These are phyloP conservation scores for Chinchilla lanigera DNA, from an alignment of 2,113 vertebrate genomes.

Conservation along the genomic window DNA sequence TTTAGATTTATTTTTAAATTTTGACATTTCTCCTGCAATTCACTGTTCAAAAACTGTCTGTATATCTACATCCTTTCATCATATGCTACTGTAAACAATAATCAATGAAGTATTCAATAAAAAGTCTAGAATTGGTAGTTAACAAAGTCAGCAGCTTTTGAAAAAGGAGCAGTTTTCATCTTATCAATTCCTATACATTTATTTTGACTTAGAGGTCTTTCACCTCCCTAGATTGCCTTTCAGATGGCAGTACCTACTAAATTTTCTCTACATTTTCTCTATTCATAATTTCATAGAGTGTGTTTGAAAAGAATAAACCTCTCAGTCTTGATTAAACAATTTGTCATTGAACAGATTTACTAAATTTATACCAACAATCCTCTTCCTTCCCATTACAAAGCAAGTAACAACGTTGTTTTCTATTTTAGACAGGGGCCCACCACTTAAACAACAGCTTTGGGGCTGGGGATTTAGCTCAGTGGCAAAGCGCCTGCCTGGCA, in stretches of 20 bases:
- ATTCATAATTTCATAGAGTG: slow-evolving; percentile 71
- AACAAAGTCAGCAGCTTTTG: slow-evolving; percentile 73
- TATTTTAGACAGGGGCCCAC: slow-evolving; percentile 23
- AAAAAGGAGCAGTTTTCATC: slow-evolving; percentile 72
- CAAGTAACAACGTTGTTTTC: slow-evolving; percentile 68
- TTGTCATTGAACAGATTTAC: slow-evolving; percentile 70
- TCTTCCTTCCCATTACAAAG: slow-evolving; percentile 54
- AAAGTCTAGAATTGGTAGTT: slow-evolving; percentile 60
- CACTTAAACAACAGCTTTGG: neutral
- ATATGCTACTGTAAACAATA: slow-evolving; percentile 67
- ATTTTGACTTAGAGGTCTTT: slow-evolving; percentile 75
- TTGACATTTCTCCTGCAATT: slow-evolving; percentile 64
- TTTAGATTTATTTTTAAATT: slow-evolving; percentile 73
- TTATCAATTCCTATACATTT: slow-evolving; percentile 73
- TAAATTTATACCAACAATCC: slow-evolving; percentile 64
- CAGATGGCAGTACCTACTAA: slow-evolving; percentile 76
- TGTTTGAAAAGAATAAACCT: slow-evolving; percentile 61
- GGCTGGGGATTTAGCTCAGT: too few relatives aligned
- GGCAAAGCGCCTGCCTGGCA: too few relatives aligned
- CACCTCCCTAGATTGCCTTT: slow-evolving; percentile 75
- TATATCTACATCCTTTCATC: slow-evolving; percentile 63
- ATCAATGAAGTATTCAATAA: slow-evolving; percentile 73
- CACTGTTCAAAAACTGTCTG: slow-evolving; percentile 63
- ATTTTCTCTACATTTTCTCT: slow-evolving; percentile 79
- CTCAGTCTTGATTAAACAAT: slow-evolving; percentile 64